Percentiles rank a stretch among this genome's conserved stretches.
These are phyloP conservation scores for Prinia subflava DNA, from an alignment of 2,113 vertebrate species.

Conservation along the genomic window DNA sequence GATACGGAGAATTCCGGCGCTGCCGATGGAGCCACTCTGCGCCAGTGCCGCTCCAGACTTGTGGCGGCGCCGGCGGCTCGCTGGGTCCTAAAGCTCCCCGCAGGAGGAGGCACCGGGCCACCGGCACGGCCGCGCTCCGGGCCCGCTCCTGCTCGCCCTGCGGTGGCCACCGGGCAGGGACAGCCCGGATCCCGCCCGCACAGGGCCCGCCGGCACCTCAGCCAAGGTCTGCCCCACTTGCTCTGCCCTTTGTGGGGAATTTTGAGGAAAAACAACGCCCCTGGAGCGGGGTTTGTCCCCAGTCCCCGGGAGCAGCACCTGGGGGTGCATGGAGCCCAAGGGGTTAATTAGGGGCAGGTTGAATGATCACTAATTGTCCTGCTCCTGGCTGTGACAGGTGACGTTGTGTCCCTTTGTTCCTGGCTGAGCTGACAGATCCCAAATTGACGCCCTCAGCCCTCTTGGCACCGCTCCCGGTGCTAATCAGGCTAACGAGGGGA, in stretches of 20 bases:
- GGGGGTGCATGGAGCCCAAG: rapidly evolving
- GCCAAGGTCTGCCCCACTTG: rapidly evolving
- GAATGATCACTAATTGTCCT: not conserved
- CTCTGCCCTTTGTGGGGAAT: rapidly evolving
- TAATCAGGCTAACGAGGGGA: not conserved
- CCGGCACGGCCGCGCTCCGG: not conserved
- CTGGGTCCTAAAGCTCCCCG: constrained; percentile 88
- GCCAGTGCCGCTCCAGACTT: constrained; percentile 80
- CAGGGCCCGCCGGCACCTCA: not conserved
- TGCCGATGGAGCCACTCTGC: constrained; percentile 86
- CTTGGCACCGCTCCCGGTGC: not conserved
- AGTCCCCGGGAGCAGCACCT: not conserved
- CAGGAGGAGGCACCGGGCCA: not conserved
- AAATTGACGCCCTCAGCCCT: not conserved
- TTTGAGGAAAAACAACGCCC: rapidly evolving
- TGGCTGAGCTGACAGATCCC: not conserved
- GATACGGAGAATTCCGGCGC: constrained; percentile 50
- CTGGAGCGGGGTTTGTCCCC: not conserved
- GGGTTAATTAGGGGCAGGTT: not conserved
- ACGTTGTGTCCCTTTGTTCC: not conserved
- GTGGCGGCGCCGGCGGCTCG: constrained; percentile 60
- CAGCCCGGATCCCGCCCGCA: not conserved
- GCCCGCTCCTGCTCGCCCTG: not conserved
- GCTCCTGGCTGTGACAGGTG: not conserved
- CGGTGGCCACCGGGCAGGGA: not conserved